Percentiles rank a stretch among this genome's conserved stretches.
These are phyloP conservation scores for Thamnophis sirtalis DNA, from an alignment of 2,113 vertebrate species.

Conservation along the genomic window DNA sequence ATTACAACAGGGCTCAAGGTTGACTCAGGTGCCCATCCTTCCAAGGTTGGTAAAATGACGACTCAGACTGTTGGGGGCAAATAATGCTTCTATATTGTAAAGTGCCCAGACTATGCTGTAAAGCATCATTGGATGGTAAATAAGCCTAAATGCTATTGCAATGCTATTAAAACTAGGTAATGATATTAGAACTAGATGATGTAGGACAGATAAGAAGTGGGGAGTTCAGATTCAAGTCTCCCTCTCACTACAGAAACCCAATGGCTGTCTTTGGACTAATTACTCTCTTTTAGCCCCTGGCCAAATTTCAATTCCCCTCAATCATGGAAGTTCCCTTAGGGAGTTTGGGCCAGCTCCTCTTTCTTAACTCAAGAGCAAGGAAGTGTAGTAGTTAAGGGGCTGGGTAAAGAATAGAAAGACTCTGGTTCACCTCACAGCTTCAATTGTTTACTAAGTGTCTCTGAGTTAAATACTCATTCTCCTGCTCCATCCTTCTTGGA, in stretches of 20 bases:
- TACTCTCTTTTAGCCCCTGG: not conserved
- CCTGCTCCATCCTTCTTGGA: not conserved
- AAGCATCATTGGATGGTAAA: not conserved
- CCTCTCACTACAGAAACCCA: not conserved
- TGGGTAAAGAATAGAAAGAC: not conserved
- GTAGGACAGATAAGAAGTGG: not conserved
- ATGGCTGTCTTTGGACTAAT: not conserved
- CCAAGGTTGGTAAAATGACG: too few relatives aligned
- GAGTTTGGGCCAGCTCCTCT: not conserved
- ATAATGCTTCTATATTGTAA: too few relatives aligned
- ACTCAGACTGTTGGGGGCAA: too few relatives aligned
- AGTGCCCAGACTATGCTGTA: not conserved
- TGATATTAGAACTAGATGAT: not conserved
- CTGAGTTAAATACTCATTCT: not conserved
- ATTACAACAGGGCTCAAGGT: too few relatives aligned
- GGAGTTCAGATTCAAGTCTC: not conserved
- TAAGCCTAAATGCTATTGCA: not conserved
- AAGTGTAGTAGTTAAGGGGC: not conserved
- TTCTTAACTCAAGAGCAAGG: not conserved
- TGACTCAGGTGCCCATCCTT: too few relatives aligned
- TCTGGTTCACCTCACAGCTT: not conserved
- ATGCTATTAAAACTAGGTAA: not conserved
- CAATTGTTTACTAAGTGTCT: not conserved
- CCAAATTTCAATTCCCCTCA: not conserved
- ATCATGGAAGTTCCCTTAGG: not conserved